Percentiles rank a stretch among this genome's conserved stretches.
These are phyloP conservation scores for Chloebia gouldiae DNA, from an alignment of 2,113 vertebrate genomes.

Conservation along the genomic window DNA sequence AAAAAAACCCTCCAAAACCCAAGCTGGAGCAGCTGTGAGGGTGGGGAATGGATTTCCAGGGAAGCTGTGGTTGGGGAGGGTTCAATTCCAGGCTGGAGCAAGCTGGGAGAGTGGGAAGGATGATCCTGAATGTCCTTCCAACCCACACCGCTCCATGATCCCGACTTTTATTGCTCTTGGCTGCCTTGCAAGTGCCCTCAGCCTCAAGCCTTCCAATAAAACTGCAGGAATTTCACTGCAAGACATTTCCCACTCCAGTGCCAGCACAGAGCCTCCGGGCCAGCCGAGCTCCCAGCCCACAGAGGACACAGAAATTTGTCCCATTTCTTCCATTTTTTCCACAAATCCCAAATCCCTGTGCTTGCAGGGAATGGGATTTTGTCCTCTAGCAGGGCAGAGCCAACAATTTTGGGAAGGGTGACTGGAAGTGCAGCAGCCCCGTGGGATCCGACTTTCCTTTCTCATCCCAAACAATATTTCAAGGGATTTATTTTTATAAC, in stretches of 20 bases:
- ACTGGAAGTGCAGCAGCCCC: not conserved
- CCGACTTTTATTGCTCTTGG: not conserved
- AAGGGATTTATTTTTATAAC: not conserved
- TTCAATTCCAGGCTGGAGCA: not conserved
- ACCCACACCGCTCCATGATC: not conserved
- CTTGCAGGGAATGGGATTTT: not conserved
- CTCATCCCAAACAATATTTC: not conserved
- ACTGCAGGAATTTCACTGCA: not conserved
- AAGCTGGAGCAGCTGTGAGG: not conserved
- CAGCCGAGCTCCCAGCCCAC: not conserved
- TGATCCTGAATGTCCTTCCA: not conserved
- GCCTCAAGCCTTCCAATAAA: not conserved
- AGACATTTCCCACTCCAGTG: not conserved
- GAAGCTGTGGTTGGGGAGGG: not conserved
- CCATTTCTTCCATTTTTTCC: not conserved
- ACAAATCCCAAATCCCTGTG: rapidly evolving
- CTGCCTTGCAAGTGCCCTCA: not conserved
- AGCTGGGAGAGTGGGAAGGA: rapidly evolving
- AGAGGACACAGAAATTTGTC: rapidly evolving
- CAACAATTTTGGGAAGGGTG: not conserved
- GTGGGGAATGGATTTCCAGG: not conserved
- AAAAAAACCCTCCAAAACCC: no score
- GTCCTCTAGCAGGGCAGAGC: not conserved
- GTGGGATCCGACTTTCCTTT: not conserved
- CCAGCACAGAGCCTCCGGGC: not conserved